Evolutionary conservation across 2,113 vertebrate species (phyloP), one percentile per base, ranked within the genome.

Genomic region (Apteryx owenii): DNA sequence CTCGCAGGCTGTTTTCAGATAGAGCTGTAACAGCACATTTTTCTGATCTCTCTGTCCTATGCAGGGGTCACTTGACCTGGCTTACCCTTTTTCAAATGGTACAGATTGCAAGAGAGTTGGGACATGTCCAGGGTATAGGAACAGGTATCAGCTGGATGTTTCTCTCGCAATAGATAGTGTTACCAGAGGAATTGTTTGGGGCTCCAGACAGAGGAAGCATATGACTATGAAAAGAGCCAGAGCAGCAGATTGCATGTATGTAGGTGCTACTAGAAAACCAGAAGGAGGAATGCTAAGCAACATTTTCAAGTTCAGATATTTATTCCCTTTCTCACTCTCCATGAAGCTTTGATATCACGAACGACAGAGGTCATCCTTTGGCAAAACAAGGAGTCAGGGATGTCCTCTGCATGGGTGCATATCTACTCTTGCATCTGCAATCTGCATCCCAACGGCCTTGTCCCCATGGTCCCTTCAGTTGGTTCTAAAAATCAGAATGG

Each of bases 11-110:
- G 53, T 77, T 96, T 83, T 90, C 92, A 94, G 70, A 96, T 68
- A 87, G 81, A 95, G 78, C 70, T 93, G 69, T 91, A 92, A 23
- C 76, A 93, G 86, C 95, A 85, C 50, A 75, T 94, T 97, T 97
- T 92, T 77, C 56, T 89, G 62, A 92, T 92, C 68, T 62, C 83
- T 83, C 50, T 88, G 72, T 86, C 84, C 81, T 85, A 93, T 80
- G 36, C n/a, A 51, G 85, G 48, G 84, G 80, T 93, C 42, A 4
- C 91, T 89, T 94, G 93, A 94, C 93, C 76, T 61, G 53, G 25
- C 69, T 61, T 94, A 75, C 33, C 12, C 66, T 95, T 79, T 94
- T 64, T 81, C 68, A 93, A 88, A 60, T 12, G 36, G 36, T 58
- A 51, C 38, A 85, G 69, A 83, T 54, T 87, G 70, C 87, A 91